Evolutionary conservation across 2,888 invertebrate species (phyloP).

Genomic region (Heliconius cydno): DNA sequence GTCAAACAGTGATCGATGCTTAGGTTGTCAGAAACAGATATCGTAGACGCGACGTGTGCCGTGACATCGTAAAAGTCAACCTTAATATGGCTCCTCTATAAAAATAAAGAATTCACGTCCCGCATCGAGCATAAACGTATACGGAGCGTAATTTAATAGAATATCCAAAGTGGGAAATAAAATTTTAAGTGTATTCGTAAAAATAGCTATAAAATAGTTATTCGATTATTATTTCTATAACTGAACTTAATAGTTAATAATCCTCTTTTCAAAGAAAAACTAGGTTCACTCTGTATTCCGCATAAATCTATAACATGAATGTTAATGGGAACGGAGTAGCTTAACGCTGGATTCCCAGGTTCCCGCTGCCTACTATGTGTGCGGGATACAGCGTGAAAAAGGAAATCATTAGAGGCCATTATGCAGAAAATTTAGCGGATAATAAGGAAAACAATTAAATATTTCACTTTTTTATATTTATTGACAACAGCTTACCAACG

Average conservation of each 20-base stretch:
- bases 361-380: too few relatives aligned
- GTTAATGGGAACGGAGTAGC: too few relatives aligned
- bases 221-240: neutral
- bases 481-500: too few relatives aligned
- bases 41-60: constrained; percentile 12
- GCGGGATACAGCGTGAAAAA: too few relatives aligned
- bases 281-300: too few relatives aligned
- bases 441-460: too few relatives aligned
- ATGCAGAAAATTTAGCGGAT: too few relatives aligned
- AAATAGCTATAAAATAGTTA: neutral
- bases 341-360: too few relatives aligned
- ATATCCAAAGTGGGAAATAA: neutral
- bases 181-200: neutral
- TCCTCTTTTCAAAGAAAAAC: too few relatives aligned
- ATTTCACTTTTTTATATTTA: too few relatives aligned
- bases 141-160: constrained; percentile 15
- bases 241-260: neutral
- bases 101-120: constrained; percentile 30
- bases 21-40: constrained; percentile 4
- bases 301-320: too few relatives aligned
- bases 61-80: constrained; percentile 29
- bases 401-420: too few relatives aligned
- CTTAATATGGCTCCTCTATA: constrained; percentile 23
- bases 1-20: neutral
- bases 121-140: constrained; percentile 24